Evolutionary conservation across 2,888 invertebrate species (phyloP), one percentile per base, ranked within the genome.

Genomic region (Cylloceria caligata): DNA sequence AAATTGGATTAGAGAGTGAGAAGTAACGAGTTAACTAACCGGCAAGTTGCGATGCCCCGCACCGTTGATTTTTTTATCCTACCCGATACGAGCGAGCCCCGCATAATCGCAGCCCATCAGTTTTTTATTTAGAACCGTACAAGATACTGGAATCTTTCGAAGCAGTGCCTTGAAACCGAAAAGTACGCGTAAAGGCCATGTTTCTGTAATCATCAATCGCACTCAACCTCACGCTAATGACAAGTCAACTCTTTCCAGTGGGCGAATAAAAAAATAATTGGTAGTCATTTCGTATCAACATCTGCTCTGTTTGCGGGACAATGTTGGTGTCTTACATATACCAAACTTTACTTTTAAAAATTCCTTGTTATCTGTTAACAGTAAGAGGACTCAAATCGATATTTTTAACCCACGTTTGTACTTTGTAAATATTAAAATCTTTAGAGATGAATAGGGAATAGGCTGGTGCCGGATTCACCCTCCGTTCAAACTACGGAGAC

Each of bases 51-150:
- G 19, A 60, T 16, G 27, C 36, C 13, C 57, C 30, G 34, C 45
- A 27, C 39, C 52, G 21, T 36, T n/a, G 45, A 62, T 73, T 30
- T 27, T n/a, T 79, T 36, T 30, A 60, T 45, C 73, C 62, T 19
- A 36, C 21, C 65, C 60, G 60, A 67, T 39, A 60, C 52, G 49
- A 71, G 49, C 55, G 34, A 19, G 62, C 68, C 52, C 65, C 39
- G 81, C 75, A 47, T 71, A 77, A 83, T 83, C 83, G 74, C 68
- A 69, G 75, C 62, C 83, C 86, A 85, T 89, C 84, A 84, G 86
- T 84, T 87, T 88, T 84, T 88, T 87, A 88, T 88, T 88, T 83
- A 85, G 82, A 87, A 80, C 81, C 76, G 84, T 84, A 87, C 86
- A 86, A 81, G 85, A 79, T 76, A 78, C 65, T 39, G 85, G 84